Evolutionary conservation across 2,113 vertebrate genomes (phyloP), one percentile per base, ranked within the genome.

Genomic region (Cercopithecus mona): DNA sequence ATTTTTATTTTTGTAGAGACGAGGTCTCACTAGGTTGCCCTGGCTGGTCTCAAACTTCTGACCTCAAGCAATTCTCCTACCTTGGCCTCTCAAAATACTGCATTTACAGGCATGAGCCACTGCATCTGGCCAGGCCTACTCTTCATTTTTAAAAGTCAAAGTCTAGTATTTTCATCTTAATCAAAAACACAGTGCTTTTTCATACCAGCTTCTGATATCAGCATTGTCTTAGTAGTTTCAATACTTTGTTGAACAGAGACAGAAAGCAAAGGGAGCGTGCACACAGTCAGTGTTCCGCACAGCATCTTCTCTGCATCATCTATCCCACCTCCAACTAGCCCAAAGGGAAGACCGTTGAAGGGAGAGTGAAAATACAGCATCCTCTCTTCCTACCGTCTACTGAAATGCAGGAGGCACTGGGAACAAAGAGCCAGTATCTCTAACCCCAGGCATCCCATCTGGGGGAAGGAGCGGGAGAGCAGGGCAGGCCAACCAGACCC

Each of bases 211-310:
- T 90, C 90, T 81, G 50, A 16, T 10, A 14, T 64, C 38, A 16
- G 55, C 50, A 70, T 14, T 5, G 35, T n/a, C n/a, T 38, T 48
- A 52, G 8, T 25, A 50, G 12, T 32, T 48, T 22, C 30, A 22
- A 11, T 5, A 10, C 10, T 40, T 38, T 17, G 59, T 7, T 45
- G 35, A 55, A 61, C 8, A 61, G 11, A 84, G 38, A 3, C 20
- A 48, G 27, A 55, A 57, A 32, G 20, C 50, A 25, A 23, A 76
- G 50, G 73, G 38, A 22, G 22, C 12, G 48, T 0, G 16, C 40
- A 35, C 5, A 3, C 14, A 10, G 57, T 16, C 66, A 5, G 27
- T 0, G n/a, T 4, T 8, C n/a, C 5, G 0, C 35, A 22, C 32
- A 8, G 66, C 17, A 45, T 2, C n/a, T 30, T 12, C 43, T 25